A percentile compares a stretch with the other conserved stretches of the same genome.
Conservation (phyloP, 2,113 vertebrate genomes). For the Tachycineta bicolor region DNA sequence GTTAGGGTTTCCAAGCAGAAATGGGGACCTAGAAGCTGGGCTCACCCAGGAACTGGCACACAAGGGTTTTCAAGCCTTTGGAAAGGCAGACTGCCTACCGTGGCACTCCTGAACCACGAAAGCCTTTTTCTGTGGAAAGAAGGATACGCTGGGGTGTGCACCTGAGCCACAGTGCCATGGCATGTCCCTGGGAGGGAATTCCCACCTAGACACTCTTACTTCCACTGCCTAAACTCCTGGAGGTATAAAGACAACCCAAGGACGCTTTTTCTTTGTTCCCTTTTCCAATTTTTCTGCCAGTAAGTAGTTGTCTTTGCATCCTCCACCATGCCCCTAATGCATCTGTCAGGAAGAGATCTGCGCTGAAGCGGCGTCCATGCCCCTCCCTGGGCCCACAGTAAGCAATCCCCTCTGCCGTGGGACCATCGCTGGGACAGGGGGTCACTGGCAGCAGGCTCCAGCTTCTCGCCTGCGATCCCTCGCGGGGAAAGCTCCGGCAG, state of each 20-base stretch:
- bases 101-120: too few relatives aligned
- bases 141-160: neutral
- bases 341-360: neutral
- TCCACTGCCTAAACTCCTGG: neutral
- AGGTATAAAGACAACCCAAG: neutral
- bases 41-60: neutral
- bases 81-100: neutral
- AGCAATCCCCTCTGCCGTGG: neutral
- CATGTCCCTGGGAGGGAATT: neutral
- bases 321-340: neutral
- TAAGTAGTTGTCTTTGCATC: neutral
- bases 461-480: rapidly evolving
- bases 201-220: neutral
- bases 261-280: neutral
- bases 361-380: neutral
- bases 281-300: neutral
- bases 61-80: neutral
- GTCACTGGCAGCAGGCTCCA: neutral
- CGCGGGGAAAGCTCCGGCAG: neutral
- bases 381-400: neutral
- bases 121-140: neutral
- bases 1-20: neutral
- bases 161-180: neutral
- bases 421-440: neutral
- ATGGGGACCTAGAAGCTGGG: neutral